Evolutionary conservation across 2,888 invertebrate genomes (phyloP).

Genomic region (Zaprionus bogoriensis): DNA sequence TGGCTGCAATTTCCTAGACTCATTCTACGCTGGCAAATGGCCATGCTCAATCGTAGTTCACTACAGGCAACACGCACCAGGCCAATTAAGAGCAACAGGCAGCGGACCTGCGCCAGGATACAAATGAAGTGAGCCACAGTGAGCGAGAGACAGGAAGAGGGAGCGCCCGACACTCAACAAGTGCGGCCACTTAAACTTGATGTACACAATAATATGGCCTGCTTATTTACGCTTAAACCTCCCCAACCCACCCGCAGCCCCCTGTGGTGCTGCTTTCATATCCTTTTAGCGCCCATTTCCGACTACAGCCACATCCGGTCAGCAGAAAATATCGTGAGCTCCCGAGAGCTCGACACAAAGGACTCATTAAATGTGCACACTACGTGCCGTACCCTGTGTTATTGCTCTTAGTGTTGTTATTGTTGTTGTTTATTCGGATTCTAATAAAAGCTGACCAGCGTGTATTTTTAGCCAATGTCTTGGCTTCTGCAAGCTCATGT

Average conservation of each 20-base stretch:
- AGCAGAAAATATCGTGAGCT: slow-evolving; percentile 40
- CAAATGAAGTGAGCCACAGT: slow-evolving; percentile 21
- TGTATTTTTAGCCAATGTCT: slow-evolving; percentile 63
- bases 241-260: background rate
- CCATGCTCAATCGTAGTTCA: slow-evolving; percentile 41
- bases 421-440: background rate
- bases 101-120: slow-evolving; percentile 11
- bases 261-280: slow-evolving; percentile 26
- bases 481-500: slow-evolving; percentile 47
- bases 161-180: slow-evolving; percentile 51
- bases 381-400: slow-evolving; percentile 44
- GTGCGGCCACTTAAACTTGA: slow-evolving; percentile 61
- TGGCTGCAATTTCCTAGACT: slow-evolving; percentile 12
- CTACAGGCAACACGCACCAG: slow-evolving; percentile 61
- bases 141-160: background rate
- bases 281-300: slow-evolving; percentile 72
- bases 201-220: slow-evolving; percentile 62
- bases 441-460: slow-evolving; percentile 54
- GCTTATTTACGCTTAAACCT: slow-evolving; percentile 13
- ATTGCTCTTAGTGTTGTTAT: background rate
- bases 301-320: slow-evolving; percentile 70
- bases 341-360: slow-evolving; percentile 33
- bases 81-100: slow-evolving; percentile 70
- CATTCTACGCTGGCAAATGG: slow-evolving; percentile 36
- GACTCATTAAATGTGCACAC: slow-evolving; percentile 67